Percentiles rank a stretch among this genome's conserved stretches.
These are phyloP conservation scores for Sphenopsis melanotis DNA, from an alignment of 2,797 vertebrate genomes.

Conservation along the genomic window DNA sequence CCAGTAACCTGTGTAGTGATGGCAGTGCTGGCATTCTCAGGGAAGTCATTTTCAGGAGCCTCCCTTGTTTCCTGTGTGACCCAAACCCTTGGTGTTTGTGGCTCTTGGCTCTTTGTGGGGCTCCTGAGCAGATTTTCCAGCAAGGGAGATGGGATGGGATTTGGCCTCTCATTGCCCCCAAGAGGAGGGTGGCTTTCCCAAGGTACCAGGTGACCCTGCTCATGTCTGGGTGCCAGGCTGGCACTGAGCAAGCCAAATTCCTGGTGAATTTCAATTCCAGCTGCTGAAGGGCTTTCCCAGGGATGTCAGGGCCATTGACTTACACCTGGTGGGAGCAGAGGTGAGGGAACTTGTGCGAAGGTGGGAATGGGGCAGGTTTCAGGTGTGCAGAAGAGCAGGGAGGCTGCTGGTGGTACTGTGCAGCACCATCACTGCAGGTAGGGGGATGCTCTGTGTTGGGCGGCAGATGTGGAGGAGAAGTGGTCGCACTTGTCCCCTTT, in stretches of 20 bases:
- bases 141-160: rapidly evolving
- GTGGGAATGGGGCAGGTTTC: not conserved
- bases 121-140: not conserved
- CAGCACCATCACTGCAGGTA: rapidly evolving
- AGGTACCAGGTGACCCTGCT: not conserved
- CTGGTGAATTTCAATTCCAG: not conserved
- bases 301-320: not conserved
- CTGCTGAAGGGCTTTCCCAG: rapidly evolving
- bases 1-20: not conserved
- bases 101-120: not conserved
- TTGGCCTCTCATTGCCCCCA: not conserved
- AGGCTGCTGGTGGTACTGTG: not conserved
- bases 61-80: not conserved
- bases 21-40: not conserved
- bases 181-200: not conserved
- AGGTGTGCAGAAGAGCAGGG: not conserved
- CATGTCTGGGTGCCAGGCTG: not conserved
- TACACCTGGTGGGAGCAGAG: not conserved
- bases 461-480: not conserved
- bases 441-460: not conserved
- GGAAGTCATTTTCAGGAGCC: not conserved
- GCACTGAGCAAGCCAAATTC: not conserved
- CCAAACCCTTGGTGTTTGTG: rapidly evolving
- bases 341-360: not conserved
- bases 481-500: not conserved